These are phyloP conservation scores for Synanthedon andrenaeformis DNA, from an alignment of 2,888 invertebrate genomes.

Conservation along the genomic window DNA sequence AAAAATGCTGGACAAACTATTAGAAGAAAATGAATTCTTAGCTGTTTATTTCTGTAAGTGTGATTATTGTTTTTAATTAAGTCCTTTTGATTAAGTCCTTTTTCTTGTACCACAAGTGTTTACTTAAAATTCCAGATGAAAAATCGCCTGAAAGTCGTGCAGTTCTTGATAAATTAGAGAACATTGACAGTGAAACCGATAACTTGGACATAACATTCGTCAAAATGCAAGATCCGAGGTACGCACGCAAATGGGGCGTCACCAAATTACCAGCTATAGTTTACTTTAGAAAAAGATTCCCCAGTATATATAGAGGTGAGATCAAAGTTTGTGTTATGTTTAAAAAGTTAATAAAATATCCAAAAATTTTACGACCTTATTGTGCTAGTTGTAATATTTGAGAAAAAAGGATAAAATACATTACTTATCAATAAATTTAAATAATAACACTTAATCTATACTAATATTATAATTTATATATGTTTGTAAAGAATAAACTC, in stretches of 20 bases:
- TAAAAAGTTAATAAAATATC: not conserved
- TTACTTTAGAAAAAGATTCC: conserved; percentile 91
- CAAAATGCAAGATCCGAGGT: conserved; percentile 91
- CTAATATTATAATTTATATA: no score
- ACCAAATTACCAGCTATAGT: conserved; percentile 91
- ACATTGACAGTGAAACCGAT: conserved; percentile 95
- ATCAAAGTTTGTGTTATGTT: not conserved
- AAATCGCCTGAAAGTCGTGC: conserved; percentile 83
- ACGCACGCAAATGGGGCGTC: conserved; percentile 94
- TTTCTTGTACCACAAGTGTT: not conserved
- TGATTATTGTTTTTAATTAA: not conserved
- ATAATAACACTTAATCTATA: no score
- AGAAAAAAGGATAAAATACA: not conserved
- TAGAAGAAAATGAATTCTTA: conserved; percentile 95
- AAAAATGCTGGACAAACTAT: conserved; percentile 94
- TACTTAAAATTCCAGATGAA: conserved; percentile 74
- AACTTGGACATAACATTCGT: conserved; percentile 94
- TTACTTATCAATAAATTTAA: not conserved
- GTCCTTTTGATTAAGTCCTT: not conserved
- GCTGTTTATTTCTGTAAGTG: conserved; percentile 95
- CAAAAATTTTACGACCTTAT: not conserved
- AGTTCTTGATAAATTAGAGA: conserved; percentile 89
- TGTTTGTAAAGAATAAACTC: no score
- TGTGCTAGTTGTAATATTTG: not conserved
- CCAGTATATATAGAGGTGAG: conserved; percentile 90